Conservation (phyloP, 53 echinoderm and acorn worm species). For the Pentamera pediparva region DNA sequence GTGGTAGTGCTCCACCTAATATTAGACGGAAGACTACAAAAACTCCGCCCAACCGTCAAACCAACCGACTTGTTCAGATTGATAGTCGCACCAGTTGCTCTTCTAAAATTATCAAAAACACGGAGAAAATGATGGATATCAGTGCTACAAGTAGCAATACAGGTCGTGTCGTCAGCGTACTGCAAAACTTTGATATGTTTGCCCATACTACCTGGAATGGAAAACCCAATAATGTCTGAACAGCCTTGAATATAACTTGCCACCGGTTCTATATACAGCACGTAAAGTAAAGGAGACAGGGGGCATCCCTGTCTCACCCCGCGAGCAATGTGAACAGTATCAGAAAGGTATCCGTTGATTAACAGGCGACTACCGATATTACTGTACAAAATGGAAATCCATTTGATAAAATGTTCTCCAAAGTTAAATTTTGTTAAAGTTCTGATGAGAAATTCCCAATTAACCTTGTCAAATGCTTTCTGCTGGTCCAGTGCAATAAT, state of each 20-base stretch:
- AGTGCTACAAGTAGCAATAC: constrained; percentile 16
- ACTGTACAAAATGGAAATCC: constrained; percentile 36
- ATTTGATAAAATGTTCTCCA: constrained; percentile 22
- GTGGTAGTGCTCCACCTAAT: not conserved
- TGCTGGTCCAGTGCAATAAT: constrained; percentile 43
- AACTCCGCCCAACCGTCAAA: not conserved
- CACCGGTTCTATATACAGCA: constrained; percentile 42
- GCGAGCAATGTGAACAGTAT: not conserved
- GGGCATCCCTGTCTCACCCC: constrained; percentile 46
- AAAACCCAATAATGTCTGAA: constrained; percentile 22
- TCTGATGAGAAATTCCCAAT: constrained; percentile 33
- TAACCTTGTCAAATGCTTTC: constrained; percentile 52
- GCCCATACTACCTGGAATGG: constrained; percentile 31
- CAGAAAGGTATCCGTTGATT: constrained; percentile 14
- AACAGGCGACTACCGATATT: constrained; percentile 23
- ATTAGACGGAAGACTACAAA: not conserved
- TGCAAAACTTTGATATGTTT: constrained; percentile 28
- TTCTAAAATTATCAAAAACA: constrained; percentile 4
- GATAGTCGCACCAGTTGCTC: constrained; percentile 18
- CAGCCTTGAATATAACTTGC: constrained; percentile 18
- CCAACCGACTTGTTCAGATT: constrained; percentile 17
- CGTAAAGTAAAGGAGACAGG: constrained; percentile 31
- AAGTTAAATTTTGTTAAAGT: constrained; percentile 24
- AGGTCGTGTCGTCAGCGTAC: constrained; percentile 50
- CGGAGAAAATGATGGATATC: constrained; percentile 13